phyloP scores from a whole-genome alignment of 2,797 vertebrate genomes.

The Periophthalmus magnuspinnatus region DNA sequence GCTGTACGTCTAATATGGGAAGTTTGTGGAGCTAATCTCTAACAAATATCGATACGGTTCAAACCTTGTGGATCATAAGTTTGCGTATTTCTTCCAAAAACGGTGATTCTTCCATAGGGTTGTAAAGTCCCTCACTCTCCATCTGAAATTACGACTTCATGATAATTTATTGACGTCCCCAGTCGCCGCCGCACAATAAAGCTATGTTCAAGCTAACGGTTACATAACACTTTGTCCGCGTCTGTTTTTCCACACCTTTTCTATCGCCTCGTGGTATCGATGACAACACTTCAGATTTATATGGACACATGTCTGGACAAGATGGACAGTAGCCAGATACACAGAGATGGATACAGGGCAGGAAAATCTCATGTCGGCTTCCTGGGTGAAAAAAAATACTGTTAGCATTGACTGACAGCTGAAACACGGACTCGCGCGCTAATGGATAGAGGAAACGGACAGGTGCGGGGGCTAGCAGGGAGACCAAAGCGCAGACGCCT shows the following conservation, averaged over 20 bases:
- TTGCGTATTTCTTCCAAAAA: neutral
- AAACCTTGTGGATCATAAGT: too few relatives aligned
- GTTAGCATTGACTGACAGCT: constrained; percentile 21
- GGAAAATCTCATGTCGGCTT: neutral
- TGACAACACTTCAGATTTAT: constrained; percentile 52
- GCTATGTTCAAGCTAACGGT: constrained; percentile 12
- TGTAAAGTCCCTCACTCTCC: neutral
- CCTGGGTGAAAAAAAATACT: neutral
- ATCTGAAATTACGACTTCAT: neutral
- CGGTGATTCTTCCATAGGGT: neutral
- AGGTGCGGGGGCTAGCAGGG: constrained; percentile 25
- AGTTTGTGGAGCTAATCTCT: too few relatives aligned
- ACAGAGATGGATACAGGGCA: constrained; percentile 31
- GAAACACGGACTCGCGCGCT: constrained; percentile 22
- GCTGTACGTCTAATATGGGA: too few relatives aligned
- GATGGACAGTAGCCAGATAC: constrained; percentile 24
- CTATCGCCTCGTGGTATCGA: constrained; percentile 51
- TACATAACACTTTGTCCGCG: constrained; percentile 35
- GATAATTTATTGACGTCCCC: too few relatives aligned
- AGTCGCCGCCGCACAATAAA: constrained; percentile 37
- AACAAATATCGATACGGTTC: too few relatives aligned
- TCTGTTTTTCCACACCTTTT: constrained; percentile 43
- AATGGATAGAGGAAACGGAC: constrained; percentile 25
- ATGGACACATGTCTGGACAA: constrained; percentile 38
- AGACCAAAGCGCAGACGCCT: constrained; percentile 16